Conservation (phyloP, 2,797 vertebrate species). For the Salmo trutta region DNA sequence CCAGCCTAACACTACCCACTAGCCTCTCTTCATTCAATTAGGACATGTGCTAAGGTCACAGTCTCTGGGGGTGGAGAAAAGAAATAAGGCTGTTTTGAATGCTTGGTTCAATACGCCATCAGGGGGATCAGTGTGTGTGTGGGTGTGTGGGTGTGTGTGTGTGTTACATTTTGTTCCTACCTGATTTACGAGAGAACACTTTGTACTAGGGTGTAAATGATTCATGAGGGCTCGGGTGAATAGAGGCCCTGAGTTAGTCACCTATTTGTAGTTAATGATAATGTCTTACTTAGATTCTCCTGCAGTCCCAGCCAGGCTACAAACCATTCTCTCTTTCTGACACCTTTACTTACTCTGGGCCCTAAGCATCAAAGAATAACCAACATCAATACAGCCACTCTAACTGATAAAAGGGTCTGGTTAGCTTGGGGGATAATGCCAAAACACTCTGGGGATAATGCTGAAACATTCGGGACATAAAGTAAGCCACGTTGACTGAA, state of each 20-base stretch:
- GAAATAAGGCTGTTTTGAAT: constrained; percentile 46
- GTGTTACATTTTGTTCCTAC: constrained; percentile 7
- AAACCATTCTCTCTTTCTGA: not conserved
- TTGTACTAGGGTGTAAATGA: not conserved
- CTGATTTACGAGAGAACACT: constrained; percentile 5
- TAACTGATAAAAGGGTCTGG: too few species aligned
- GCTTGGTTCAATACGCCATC: constrained; percentile 31
- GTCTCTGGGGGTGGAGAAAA: constrained; percentile 34
- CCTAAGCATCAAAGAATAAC: too few species aligned
- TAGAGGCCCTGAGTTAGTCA: too few species aligned
- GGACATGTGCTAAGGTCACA: constrained; percentile 40
- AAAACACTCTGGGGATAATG: constrained; percentile 26
- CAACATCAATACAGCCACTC: too few species aligned
- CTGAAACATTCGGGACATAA: constrained; percentile 55
- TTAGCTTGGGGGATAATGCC: constrained; percentile 32
- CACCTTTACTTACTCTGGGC: not conserved
- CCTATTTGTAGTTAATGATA: not conserved
- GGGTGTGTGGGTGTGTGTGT: not conserved
- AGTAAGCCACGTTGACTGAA: constrained; percentile 50
- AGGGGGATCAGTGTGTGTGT: constrained; percentile 2
- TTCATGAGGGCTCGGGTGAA: not conserved
- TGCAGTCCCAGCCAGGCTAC: not conserved
- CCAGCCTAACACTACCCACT: not conserved
- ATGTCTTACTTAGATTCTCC: constrained; percentile 7
- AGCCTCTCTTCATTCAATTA: constrained; percentile 47